Evolutionary conservation across 1,140 invertebrate species (phyloP), one percentile per base, ranked within the genome.

Genomic region (Archivesica marissinica): DNA sequence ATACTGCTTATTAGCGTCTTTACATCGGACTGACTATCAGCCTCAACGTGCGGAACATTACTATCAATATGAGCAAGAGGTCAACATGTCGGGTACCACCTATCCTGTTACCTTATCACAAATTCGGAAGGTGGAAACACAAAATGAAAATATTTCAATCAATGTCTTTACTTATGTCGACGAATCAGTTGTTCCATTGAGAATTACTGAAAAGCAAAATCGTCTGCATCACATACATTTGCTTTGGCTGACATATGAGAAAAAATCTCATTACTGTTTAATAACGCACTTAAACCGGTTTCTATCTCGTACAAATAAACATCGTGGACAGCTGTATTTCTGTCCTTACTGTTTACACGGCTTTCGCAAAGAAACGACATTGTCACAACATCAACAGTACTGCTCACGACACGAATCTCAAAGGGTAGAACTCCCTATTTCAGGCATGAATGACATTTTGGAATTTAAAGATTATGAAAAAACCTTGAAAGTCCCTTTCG

Each of bases 371-470:
- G 70, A 75, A 52, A 54, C 41, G 20, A 13, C 44, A 28, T 39
- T 75, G 38, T 23, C 9, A 50, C 41, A 75, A 25, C 70, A 75
- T 54, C 41, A 75, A 39, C 25, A 2, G n/a, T 7, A 47, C 17
- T 75, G 70, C 30, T 75, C 70, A 25, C 23, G 4, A 30, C 70
- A 52, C 30, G 70, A n/a, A 75, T 41, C 70, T 7, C 70, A 75
- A 75, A 50, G 70, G 25, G 41, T 75, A 75, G 70, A 75, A 52
- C 70, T 75, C 30, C 70, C 70, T 33, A 75, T 75, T 52, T 17
- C 70, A 13, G 70, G 70, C 30, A 25, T 52, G n/a, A 75, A 75
- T 39, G 70, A 75, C 47, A 75, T 50, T 13, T 23, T 70, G 20
- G 13, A 72, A 72, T 72, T 72, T 23, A 72, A 72, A 47, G 68